Conservation (phyloP, 2,113 vertebrate genomes). For the Eudyptes chrysolophus region DNA sequence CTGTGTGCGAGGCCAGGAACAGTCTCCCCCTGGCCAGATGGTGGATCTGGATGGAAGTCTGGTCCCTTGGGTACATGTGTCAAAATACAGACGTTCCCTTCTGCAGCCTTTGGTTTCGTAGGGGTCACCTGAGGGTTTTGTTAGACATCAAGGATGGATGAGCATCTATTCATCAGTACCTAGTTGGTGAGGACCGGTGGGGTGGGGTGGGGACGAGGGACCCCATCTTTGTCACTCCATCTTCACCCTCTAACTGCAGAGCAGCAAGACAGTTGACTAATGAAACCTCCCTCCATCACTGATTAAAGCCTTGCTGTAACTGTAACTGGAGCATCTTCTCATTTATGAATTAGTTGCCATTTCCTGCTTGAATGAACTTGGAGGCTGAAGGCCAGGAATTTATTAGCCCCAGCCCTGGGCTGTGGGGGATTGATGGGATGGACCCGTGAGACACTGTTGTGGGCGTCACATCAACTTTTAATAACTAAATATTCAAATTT, state of each 20-base stretch:
- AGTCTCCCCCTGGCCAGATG: accelerated
- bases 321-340: background rate
- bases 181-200: background rate
- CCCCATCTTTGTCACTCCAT: background rate
- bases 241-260: background rate
- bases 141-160: background rate
- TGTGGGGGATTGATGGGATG: background rate
- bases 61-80: background rate
- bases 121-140: background rate
- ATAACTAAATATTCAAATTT: background rate
- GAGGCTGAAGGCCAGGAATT: background rate
- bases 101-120: background rate
- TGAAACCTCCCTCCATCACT: background rate
- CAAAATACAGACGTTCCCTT: background rate
- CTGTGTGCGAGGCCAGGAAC: background rate
- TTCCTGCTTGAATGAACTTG: background rate
- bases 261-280: background rate
- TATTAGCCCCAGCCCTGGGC: background rate
- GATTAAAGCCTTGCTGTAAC: background rate
- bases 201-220: background rate
- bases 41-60: background rate
- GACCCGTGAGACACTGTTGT: background rate
- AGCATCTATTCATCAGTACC: background rate
- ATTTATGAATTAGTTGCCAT: background rate
- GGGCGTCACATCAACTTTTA: background rate